Conservation (phyloP, 2,113 vertebrate species). For the Porphyrio hochstetteri region DNA sequence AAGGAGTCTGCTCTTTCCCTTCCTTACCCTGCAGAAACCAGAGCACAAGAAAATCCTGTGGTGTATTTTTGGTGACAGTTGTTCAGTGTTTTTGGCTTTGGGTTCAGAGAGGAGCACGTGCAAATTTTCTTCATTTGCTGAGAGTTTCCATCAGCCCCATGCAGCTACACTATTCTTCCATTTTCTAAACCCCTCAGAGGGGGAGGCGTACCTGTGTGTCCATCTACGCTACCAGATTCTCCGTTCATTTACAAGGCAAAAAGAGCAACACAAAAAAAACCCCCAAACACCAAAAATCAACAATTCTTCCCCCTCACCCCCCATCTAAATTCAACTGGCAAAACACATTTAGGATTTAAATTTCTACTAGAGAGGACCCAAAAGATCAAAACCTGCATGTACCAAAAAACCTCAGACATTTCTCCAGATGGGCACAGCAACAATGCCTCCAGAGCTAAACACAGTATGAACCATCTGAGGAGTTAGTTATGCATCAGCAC, state of each 20-base stretch:
- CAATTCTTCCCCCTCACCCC: neutral
- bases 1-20: neutral
- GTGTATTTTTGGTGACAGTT: neutral
- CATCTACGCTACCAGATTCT: neutral
- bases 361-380: neutral
- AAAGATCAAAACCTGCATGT: neutral
- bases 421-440: neutral
- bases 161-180: neutral
- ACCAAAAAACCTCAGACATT: neutral
- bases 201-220: neutral
- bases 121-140: neutral
- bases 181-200: neutral
- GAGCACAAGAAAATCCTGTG: neutral
- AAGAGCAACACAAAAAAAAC: neutral
- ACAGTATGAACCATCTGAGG: fast-evolving
- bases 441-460: neutral
- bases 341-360: neutral
- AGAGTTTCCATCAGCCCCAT: neutral
- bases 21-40: neutral
- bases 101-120: fast-evolving
- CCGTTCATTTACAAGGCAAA: neutral
- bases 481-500: neutral
- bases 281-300: neutral
- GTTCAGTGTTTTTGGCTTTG: neutral
- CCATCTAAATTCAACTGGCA: neutral